These are phyloP conservation scores for Apostichopus californicus DNA, from an alignment of 35 echinoderm and acorn worm genomes.

Conservation along the genomic window DNA sequence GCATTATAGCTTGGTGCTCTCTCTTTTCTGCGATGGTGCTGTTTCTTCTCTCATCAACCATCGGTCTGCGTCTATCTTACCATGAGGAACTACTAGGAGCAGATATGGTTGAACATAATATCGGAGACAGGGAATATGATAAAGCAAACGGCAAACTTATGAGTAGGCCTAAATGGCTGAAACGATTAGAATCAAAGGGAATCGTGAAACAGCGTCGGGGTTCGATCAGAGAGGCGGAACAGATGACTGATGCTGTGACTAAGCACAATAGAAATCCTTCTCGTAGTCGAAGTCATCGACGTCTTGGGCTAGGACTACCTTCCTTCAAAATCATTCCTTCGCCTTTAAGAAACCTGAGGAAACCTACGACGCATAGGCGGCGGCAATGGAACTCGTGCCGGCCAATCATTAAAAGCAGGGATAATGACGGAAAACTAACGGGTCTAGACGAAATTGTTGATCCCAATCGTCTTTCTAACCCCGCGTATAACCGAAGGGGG, in stretches of 20 bases:
- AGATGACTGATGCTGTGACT: neutral
- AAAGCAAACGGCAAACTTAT: constrained; percentile 59
- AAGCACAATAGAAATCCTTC: no score
- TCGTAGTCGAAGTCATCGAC: neutral
- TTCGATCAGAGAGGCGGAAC: constrained; percentile 23
- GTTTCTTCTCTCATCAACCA: constrained; percentile 42
- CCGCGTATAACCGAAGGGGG: neutral
- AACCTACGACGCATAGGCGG: neutral
- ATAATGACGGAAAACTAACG: neutral
- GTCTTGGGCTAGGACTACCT: neutral
- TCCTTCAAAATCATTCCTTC: constrained; percentile 2
- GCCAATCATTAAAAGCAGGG: neutral
- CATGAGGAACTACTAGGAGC: constrained; percentile 77
- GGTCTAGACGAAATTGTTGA: neutral
- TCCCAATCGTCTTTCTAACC: neutral
- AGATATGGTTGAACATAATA: constrained; percentile 82
- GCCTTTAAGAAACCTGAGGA: neutral
- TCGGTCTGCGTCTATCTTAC: constrained; percentile 67
- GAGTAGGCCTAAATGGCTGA: constrained; percentile 6
- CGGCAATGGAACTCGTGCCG: neutral
- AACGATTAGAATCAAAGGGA: neutral
- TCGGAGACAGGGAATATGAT: constrained; percentile 69
- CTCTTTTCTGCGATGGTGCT: constrained; percentile 53
- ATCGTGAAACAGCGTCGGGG: neutral
- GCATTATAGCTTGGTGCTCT: constrained; percentile 64